Conservation (phyloP, 1,140 invertebrate genomes). For the Megalopta genalis region DNA sequence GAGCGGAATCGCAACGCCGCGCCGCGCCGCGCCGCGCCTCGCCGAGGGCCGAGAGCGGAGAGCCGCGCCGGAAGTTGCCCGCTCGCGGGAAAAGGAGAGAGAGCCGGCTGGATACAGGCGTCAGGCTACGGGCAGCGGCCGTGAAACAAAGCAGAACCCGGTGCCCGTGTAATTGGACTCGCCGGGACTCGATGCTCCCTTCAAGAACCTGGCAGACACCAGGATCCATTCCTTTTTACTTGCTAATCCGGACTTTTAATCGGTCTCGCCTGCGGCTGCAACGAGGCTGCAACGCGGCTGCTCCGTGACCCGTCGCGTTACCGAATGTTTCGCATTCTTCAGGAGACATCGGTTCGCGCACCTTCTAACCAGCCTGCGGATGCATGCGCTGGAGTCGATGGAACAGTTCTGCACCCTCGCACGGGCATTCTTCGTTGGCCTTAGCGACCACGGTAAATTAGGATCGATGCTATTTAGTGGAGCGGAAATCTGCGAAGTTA, state of each 20-base stretch:
- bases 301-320: not conserved
- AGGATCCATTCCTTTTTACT: constrained; percentile 1
- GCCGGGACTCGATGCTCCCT: not conserved
- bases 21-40: not conserved
- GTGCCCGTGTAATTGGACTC: constrained; percentile 5
- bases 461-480: too few species aligned
- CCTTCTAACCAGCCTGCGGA: too few species aligned
- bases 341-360: too few species aligned
- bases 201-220: not conserved
- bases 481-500: too few species aligned
- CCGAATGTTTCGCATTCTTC: not conserved
- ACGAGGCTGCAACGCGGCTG: too few species aligned
- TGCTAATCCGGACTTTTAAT: constrained; percentile 1
- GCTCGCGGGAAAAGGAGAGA: not conserved
- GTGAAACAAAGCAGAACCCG: constrained; percentile 5
- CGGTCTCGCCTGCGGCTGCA: not conserved
- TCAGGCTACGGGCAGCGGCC: not conserved
- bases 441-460: too few species aligned
- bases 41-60: too few species aligned
- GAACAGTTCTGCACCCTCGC: too few species aligned
- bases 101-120: not conserved
- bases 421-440: too few species aligned
- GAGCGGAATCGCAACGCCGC: not conserved
- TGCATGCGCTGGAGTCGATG: too few species aligned
- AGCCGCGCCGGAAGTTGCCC: not conserved